Evolutionary conservation across 2,113 vertebrate genomes (phyloP), one percentile per base, ranked within the genome.

Genomic region (Zingel zingel): DNA sequence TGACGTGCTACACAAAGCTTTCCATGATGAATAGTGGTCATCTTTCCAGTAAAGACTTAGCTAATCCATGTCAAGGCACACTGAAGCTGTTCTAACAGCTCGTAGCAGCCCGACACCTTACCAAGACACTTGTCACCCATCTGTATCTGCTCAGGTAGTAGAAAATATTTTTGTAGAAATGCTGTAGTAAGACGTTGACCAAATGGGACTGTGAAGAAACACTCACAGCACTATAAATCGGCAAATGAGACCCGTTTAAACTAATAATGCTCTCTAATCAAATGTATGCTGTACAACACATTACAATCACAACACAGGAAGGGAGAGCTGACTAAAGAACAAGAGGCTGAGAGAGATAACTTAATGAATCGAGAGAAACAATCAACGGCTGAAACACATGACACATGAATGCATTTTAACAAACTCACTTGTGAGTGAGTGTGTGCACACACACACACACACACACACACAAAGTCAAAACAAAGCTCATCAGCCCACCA

Each of bases 401-500:
- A 65, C 73, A 69, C 63, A 63, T 59, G 51, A 65, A 72, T 25
- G 11, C 14, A 65, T 82, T 74, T 71, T 54, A 51, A 54, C 48
- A 82, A 70, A 80, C 36, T 64, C 66, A 61, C 39, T 68, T 61
- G 6, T 39, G 36, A 53, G 43, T 43, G 47, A 4, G 30, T 30
- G 30, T 4, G 2, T 3, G 27, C 66, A 58, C 51, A 74, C 61
- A 66, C 56, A 56, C 11, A 25, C 59, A 69, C n/a, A 39, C 57
- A 6, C 58, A 25, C 18, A 47, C 66, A 58, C 51, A 74, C 57
- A 66, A 53, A 79, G 30, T 77, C 76, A 78, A 89, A 88, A 90
- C 76, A 91, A 90, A 89, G 85, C 85, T 93, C 88, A 88, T 92
- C 77, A 87, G 57, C 70, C 65, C 54, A 82, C 77, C 77, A 85